Evolutionary conservation across 2,797 vertebrate genomes (phyloP).

Genomic region (Varecia variegata): DNA sequence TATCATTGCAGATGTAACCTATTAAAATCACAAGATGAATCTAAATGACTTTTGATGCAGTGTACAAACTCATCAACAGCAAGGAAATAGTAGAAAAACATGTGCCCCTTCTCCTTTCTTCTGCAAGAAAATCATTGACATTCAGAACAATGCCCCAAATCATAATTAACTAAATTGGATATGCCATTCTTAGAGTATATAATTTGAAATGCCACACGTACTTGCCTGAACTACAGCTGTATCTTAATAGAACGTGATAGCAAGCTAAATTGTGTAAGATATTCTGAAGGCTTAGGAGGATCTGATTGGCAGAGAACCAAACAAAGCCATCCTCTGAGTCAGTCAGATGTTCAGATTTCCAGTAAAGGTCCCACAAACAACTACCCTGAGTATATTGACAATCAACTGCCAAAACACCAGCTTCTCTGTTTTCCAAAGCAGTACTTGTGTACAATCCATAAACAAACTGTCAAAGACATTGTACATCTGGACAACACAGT

Average conservation of each 20-base stretch:
- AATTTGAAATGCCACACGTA: slow-evolving; percentile 1
- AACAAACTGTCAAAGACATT: slow-evolving; percentile 63
- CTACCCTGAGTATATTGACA: not conserved
- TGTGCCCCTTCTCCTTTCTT: not conserved
- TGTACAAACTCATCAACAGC: not conserved
- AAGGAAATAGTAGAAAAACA: not conserved
- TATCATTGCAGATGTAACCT: not conserved
- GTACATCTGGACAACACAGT: slow-evolving; percentile 71
- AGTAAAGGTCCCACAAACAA: slow-evolving; percentile 51
- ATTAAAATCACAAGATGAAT: not conserved
- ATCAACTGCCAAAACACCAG: slow-evolving; percentile 37
- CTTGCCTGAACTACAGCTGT: not conserved
- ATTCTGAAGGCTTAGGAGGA: not conserved
- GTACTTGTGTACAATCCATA: slow-evolving; percentile 42
- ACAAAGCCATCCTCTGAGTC: slow-evolving; percentile 40
- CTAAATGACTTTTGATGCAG: not conserved
- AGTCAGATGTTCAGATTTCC: slow-evolving; percentile 67
- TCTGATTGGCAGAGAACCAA: slow-evolving; percentile 21
- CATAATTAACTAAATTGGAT: not conserved
- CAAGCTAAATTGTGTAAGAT: not conserved
- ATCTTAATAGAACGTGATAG: not conserved
- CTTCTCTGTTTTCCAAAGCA: slow-evolving; percentile 64
- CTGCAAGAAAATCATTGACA: not conserved
- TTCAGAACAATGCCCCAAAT: not conserved
- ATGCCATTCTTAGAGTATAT: slow-evolving; percentile 8